These are phyloP conservation scores for Poecilia velifera DNA, from an alignment of 2,797 vertebrate genomes.

Conservation along the genomic window DNA sequence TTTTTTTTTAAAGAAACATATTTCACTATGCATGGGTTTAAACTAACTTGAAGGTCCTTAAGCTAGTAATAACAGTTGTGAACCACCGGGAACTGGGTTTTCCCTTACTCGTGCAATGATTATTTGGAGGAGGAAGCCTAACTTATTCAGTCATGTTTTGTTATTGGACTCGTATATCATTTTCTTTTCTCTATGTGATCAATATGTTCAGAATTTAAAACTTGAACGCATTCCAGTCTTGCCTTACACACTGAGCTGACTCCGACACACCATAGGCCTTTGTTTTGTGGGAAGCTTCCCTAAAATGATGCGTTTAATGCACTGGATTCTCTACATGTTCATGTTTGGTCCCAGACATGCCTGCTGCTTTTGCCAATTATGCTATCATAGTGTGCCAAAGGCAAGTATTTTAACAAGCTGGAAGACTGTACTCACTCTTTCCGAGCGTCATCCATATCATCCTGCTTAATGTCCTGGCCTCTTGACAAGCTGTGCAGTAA, in stretches of 20 bases:
- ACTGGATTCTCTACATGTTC: constrained; percentile 28
- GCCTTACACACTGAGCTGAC: constrained; percentile 23
- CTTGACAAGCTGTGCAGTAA: constrained; percentile 23
- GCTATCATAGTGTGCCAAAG: constrained; percentile 59
- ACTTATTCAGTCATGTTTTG: constrained; percentile 45
- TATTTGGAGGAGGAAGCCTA: constrained; percentile 45
- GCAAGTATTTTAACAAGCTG: constrained; percentile 70
- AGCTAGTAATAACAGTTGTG: constrained; percentile 62
- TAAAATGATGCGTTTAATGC: constrained; percentile 25
- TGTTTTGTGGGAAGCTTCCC: constrained; percentile 46
- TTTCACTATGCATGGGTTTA: constrained; percentile 44
- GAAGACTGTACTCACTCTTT: constrained; percentile 59
- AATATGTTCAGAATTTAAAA: constrained; percentile 14
- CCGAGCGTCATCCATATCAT: constrained; percentile 53
- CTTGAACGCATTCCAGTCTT: constrained; percentile 10
- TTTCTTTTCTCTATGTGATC: constrained; percentile 18
- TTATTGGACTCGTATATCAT: constrained; percentile 49
- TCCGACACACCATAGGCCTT: constrained; percentile 26
- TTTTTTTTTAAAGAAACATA: constrained; percentile 43
- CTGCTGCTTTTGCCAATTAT: constrained; percentile 61
- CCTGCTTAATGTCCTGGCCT: constrained; percentile 35
- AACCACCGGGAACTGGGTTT: constrained; percentile 64
- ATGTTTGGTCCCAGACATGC: constrained; percentile 58
- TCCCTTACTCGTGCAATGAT: constrained; percentile 52
- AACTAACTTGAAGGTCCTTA: constrained; percentile 37